A percentile compares a stretch with the other conserved stretches of the same genome.
These are phyloP conservation scores for Nematostella vectensis DNA, from an alignment of 92 coral and sea anemone genomes.

Conservation along the genomic window DNA sequence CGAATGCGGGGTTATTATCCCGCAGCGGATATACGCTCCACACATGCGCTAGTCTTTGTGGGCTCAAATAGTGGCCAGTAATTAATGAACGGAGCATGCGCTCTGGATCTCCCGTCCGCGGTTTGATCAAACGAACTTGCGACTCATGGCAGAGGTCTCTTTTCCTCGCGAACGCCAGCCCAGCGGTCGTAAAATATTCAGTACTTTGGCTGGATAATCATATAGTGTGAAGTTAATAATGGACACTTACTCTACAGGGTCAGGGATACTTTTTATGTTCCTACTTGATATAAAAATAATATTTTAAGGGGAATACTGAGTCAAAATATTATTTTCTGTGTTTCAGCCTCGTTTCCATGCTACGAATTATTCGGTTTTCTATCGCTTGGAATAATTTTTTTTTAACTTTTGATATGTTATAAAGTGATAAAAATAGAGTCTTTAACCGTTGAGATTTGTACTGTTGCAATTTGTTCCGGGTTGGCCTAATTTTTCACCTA, in stretches of 20 bases:
- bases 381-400: not conserved
- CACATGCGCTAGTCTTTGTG: no score
- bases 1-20: no score
- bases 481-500: not conserved
- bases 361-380: not conserved
- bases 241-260: not conserved
- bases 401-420: not conserved
- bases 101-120: no score
- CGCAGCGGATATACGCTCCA: no score
- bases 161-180: no score
- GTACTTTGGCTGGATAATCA: not conserved
- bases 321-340: not conserved
- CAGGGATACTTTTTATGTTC: not conserved
- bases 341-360: not conserved
- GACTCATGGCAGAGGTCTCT: no score
- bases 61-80: no score
- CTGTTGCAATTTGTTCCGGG: conserved; percentile 1
- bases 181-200: no score
- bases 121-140: no score
- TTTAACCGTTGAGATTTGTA: not conserved
- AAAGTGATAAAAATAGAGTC: not conserved
- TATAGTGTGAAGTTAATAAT: not conserved
- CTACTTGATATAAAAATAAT: no score
- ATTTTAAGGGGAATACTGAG: not conserved
- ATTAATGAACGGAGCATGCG: no score